Evolutionary conservation across 2,888 invertebrate species (phyloP), one percentile per base, ranked within the genome.

Genomic region (Conops quadrifasciatus): DNA sequence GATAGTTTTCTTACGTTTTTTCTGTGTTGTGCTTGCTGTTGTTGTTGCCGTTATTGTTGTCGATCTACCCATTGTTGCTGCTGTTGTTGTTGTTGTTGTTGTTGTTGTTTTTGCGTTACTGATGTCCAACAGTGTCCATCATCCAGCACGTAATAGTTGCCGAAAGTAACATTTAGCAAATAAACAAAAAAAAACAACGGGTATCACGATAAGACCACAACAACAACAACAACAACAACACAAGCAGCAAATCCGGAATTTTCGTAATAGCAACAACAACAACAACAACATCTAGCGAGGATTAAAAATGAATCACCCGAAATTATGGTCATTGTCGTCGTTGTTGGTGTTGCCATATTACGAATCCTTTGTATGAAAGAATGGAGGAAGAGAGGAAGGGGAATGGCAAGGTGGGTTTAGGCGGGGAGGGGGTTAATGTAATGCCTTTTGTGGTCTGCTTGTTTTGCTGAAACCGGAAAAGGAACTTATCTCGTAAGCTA

Each of bases 11-110:
- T 43, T 59, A 28, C 62, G n/a, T n/a, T n/a, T n/a, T 64, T 71
- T 68, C 67, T 71, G 64, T 45, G 36, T 43, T 58, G 53, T 59
- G 16, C 16, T 49, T 45, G 11, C 30, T 63, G 56, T 47, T 56
- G 65, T 58, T 70, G 60, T 47, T 51, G 43, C 24, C 60, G 58
- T 43, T 56, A 43, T 53, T 62, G 26, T 43, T 63, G 53, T 56
- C n/a, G 49, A 53, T 43, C 15, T n/a, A 3, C n/a, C 58, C 49
- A n/a, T 30, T 51, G 30, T 59, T 67, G 43, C 15, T 13, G 19
- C 15, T 49, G 26, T 16, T 47, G 30, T 9, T 36, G 60, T 16
- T 36, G n/a, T 36, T 60, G 7, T n/a, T 45, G 26, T 64, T 47
- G 47, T 15, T 43, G 45, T 43, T 43, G 45, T 13, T 11, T 43